A percentile compares a stretch with the other conserved stretches of the same genome.
phyloP scores from a whole-genome alignment of 1,140 invertebrate genomes.

The Babylonia areolata region DNA sequence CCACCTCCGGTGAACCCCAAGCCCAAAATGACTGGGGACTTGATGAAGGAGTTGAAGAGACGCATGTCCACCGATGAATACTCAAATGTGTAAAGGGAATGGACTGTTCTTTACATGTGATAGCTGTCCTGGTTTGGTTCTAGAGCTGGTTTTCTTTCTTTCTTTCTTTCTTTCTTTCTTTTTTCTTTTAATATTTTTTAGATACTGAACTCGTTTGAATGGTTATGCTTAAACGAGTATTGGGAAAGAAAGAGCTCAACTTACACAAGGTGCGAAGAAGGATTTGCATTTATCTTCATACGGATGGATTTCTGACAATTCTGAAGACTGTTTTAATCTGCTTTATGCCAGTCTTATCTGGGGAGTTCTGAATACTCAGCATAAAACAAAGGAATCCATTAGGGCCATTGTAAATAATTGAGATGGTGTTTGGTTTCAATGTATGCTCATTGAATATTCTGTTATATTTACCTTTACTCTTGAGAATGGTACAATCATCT shows the following conservation, averaged over 20 bases:
- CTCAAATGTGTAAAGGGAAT: constrained; percentile 26
- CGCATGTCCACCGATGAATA: constrained; percentile 44
- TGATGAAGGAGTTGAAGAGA: constrained; percentile 48
- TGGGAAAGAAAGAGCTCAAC: neutral
- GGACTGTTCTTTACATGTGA: neutral
- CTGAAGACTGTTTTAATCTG: neutral
- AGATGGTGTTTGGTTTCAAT: neutral
- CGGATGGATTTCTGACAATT: neutral
- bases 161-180: too few relatives aligned
- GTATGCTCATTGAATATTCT: too few relatives aligned
- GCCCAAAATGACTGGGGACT: constrained; percentile 25
- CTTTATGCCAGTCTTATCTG: neutral
- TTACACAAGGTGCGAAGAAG: neutral
- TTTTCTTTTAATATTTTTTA: too few relatives aligned
- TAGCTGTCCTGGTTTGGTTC: neutral
- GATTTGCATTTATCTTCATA: neutral
- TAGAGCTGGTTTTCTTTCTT: too few relatives aligned
- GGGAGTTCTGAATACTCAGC: neutral
- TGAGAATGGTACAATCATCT: too few relatives aligned
- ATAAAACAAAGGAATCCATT: neutral
- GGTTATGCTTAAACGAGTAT: neutral
- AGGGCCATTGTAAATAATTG: neutral
- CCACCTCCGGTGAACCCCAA: constrained; percentile 48
- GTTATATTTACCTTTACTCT: too few relatives aligned
- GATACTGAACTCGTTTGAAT: neutral